Base-by-base conservation (phyloP, 2,888 invertebrate genomes). In the Hermaeophaga mercurialis region DNA sequence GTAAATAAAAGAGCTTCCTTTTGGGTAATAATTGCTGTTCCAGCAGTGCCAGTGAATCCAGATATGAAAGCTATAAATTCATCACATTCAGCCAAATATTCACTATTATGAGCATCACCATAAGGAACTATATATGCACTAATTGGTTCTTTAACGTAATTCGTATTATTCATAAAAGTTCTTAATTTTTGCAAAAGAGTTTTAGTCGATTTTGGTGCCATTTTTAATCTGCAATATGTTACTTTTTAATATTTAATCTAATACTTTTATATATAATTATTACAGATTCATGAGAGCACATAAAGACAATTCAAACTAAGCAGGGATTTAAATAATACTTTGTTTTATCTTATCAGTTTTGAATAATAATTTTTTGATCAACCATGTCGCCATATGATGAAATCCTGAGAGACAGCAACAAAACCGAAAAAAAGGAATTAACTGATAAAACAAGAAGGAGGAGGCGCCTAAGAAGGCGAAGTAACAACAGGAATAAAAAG, bases 11-110 rank as follows among this genome's bases (percentile, higher is more conserved):
- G 80, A 0, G 93, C 93, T 14, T 84, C 79, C 0, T 83, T 79
- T 0, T 81, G 74, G 0, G 96, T 95, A 36, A 98, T 83, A 6
- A 97, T 80, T 0, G 93, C 96, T 0, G 93, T 93, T 2, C 96
- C 97, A 7, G 90, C 89, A 0, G 94, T 94, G 0, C 96, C 98
- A 7, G 88, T 87, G 77, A 99, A 99, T 0, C 94, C 94, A 0
- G 90, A 86, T 3, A 99, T 82, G 79, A 88, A 97, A 8, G 85
- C 85, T 12, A 96, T 81, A 1, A 95, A 84, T 49, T 90, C 85
- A 78, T 98, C 97, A 69, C 88, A 86, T 1, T 86, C 83, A 0
- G 93, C 89, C 66, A 96, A 85, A 77, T 98, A 99, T 76, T 97
- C 97, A 56, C 92, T 93, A 86, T 90, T 79, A 31, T 96, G 95